Base-by-base conservation (phyloP, 1,140 invertebrate genomes). In the Aphis gossypii region DNA sequence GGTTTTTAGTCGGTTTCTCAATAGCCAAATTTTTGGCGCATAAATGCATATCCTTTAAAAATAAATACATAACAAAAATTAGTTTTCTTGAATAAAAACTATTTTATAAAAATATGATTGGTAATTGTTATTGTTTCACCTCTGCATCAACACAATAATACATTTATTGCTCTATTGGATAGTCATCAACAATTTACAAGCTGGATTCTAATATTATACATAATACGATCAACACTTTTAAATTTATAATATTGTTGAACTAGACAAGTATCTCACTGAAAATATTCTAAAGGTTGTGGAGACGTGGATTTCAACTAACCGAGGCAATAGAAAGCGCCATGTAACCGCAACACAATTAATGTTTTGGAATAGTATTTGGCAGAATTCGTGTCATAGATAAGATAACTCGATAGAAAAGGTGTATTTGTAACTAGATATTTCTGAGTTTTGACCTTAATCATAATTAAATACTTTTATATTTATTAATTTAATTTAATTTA, bases 1-100 rank as follows among this genome's bases (percentile, higher is more conserved):
- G 97, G 95, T 99, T 99, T 56, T 97, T 96, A 0, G 98, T 99
- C 0, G 98, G 98, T 90, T 98, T 96, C 95, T 99, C 98, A 94
- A 99, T 97, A 1, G 98, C 98, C 93, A 99, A 95, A 95, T 98
- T 97, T 0, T 96, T 95, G 0, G 97, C 97, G n/a, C 95, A 95
- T 35, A 97, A 95, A 94, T 97, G 96, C 95, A 97, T 97, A 94
- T 97, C 96, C 97, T 76, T n/a, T 76, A n/a, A 18, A 76, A 60
- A 76, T 30, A 96, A 92, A 92, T 11, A 48, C 23, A 1, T 6
- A 14, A 76, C 0, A 18, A n/a, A 18, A n/a, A 76, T 35, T 5
- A 76, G 60, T 76, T 68, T 68, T n/a, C 14, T 30, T 51, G 14
- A 18, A 18, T 23, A 68, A n/a, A 76, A 76, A 76, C 60, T 1